A percentile compares a stretch with the other conserved stretches of the same genome.
Conservation (phyloP, 1,140 invertebrate species). For the Onthophagus taurus region DNA sequence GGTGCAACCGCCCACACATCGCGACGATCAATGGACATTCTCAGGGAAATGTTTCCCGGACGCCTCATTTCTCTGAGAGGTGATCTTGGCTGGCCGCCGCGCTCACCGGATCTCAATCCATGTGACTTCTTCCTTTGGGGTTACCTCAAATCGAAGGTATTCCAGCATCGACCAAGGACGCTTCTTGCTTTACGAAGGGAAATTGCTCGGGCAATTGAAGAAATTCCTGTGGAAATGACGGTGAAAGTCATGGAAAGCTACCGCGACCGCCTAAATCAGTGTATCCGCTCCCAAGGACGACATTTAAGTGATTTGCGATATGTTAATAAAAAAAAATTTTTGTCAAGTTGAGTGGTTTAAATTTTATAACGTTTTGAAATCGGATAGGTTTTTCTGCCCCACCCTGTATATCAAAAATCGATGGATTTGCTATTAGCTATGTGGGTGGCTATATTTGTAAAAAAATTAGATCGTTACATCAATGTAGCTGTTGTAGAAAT, state of each 20-base stretch:
- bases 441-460: too few species aligned
- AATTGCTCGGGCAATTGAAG: conserved; percentile 9
- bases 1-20: conserved; percentile 26
- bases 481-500: too few species aligned
- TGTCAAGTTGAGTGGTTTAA: conserved; percentile 8
- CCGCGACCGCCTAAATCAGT: conserved; percentile 8
- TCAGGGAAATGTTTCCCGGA: conserved; percentile 21
- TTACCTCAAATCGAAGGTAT: conserved; percentile 10
- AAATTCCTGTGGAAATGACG: conserved; percentile 9
- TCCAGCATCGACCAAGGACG: neutral
- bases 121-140: conserved; percentile 8
- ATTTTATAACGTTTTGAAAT: conserved; percentile 8
- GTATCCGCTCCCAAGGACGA: conserved; percentile 8
- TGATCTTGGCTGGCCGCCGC: conserved; percentile 7
- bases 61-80: conserved; percentile 20
- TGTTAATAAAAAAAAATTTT: conserved; percentile 6
- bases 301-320: conserved; percentile 5
- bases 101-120: conserved; percentile 4
- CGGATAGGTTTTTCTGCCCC: conserved; percentile 8
- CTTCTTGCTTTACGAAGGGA: conserved; percentile 9
- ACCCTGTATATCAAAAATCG: too few species aligned
- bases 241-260: conserved; percentile 6
- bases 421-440: too few species aligned
- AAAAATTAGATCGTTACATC: too few species aligned
- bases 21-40: conserved; percentile 20